Base-by-base conservation (phyloP, 2,888 invertebrate species). In the Hybos culiciformis region DNA sequence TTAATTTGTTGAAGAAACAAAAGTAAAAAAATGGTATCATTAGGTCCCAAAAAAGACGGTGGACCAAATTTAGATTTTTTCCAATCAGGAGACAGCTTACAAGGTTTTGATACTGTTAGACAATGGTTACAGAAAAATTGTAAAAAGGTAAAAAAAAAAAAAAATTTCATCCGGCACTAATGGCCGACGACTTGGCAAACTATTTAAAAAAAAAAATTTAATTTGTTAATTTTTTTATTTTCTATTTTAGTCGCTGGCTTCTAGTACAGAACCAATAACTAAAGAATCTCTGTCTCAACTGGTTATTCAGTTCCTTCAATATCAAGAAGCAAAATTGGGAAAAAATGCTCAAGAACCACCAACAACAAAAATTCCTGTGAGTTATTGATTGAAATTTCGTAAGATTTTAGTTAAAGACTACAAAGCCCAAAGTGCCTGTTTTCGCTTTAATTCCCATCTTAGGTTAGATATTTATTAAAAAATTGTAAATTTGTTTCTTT, bases 41-140 rank as follows among this genome's bases (percentile, higher is more conserved):
- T 64, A 39, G 60, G 60, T 50, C 66, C 66, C 12, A 92, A 93
- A 70, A 92, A 92, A 73, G 93, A 94, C 71, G 94, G 94, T 46
- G 83, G 85, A 58, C 93, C 96, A 33, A 96, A 94, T 67, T 70
- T 79, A 23, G 94, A 93, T 58, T 96, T 83, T 69, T 96, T 86
- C 63, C 94, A 96, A 68, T 82, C 91, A 41, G 72, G 86, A 42
- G 96, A 97, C 69, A 86, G 88, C 15, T 70, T 94, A 38, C 74
- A 84, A 52, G 84, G 86, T 52, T 83, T 97, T 56, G 96, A 96
- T 65, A 78, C 81, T 52, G 84, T 96, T 50, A 80, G 88, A 63
- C 80, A 85, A 66, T 97, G 94, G 94, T 72, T 97, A 48, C 83
- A 87, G 66, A 94, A 94, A 70, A 93, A 91, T 68, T 90, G 83